Percentiles rank a stretch among this genome's conserved stretches.
phyloP scores from a whole-genome alignment of 2,113 vertebrate genomes.

The Microtus ochrogaster region DNA sequence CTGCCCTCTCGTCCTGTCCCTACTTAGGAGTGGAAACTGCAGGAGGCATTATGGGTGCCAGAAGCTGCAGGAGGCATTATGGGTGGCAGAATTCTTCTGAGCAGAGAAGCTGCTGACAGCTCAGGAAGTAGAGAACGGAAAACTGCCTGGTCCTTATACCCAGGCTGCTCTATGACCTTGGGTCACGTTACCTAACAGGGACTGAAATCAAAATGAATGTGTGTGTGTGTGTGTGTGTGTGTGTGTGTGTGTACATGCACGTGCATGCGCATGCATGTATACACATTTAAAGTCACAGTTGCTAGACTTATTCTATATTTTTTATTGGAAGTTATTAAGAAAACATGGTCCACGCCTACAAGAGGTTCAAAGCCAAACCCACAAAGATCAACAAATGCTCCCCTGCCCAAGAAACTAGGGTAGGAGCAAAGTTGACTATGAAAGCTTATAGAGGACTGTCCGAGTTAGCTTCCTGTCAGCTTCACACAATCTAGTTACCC shows the following conservation, averaged over 20 bases:
- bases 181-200: neutral
- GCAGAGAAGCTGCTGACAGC: neutral
- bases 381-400: neutral
- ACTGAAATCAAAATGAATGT: neutral
- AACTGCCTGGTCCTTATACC: neutral
- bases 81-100: neutral
- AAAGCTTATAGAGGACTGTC: neutral
- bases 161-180: neutral
- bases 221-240: too few species aligned
- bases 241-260: too few species aligned
- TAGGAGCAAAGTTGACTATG: accelerated
- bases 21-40: neutral
- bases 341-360: neutral
- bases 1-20: neutral
- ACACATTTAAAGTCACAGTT: neutral
- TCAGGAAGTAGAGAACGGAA: neutral
- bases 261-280: accelerated
- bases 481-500: neutral
- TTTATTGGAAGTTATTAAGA: neutral
- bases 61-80: neutral
- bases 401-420: neutral
- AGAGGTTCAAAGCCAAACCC: neutral
- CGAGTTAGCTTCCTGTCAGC: neutral
- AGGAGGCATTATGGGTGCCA: neutral
- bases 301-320: neutral